Percentiles rank a stretch among this genome's conserved stretches.
Conservation (phyloP, 2,797 vertebrate genomes). For the Megaceryle alcyon region DNA sequence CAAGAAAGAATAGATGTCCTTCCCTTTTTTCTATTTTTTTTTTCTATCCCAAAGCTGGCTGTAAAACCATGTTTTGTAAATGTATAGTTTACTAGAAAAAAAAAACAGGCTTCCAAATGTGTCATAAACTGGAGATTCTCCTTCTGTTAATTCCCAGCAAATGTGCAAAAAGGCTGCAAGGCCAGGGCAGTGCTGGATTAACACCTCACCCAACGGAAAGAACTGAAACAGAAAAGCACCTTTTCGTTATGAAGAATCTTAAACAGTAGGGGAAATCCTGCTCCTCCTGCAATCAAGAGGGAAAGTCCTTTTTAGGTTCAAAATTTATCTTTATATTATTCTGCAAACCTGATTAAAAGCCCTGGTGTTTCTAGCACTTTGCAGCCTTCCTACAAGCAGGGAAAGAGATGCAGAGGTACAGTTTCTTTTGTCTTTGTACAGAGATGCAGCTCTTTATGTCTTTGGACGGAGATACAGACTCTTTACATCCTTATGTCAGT, state of each 20-base stretch:
- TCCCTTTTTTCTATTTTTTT: not conserved
- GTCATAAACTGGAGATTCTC: not conserved
- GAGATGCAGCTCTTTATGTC: not conserved
- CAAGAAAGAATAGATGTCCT: not conserved
- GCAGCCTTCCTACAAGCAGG: not conserved
- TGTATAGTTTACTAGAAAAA: not conserved
- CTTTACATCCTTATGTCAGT: not conserved
- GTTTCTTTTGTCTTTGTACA: not conserved
- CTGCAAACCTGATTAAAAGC: not conserved
- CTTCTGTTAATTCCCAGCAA: constrained; percentile 6
- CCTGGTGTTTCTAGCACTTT: not conserved
- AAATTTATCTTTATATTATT: not conserved
- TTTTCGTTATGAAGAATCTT: constrained; percentile 30
- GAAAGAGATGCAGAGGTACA: not conserved
- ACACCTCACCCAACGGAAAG: not conserved
- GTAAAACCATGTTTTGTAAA: not conserved
- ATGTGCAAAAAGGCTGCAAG: not conserved
- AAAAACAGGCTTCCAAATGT: not conserved
- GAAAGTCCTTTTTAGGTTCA: constrained; percentile 38
- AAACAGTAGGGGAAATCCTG: constrained; percentile 33
- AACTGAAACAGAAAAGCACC: constrained; percentile 34
- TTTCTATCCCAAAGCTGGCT: not conserved
- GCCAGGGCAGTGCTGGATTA: not conserved
- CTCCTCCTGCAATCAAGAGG: not conserved
- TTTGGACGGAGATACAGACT: not conserved